Percentiles rank a stretch among this genome's conserved stretches.
These are phyloP conservation scores for Nycticryphes semicollaris DNA, from an alignment of 2,113 vertebrate genomes.

Conservation along the genomic window DNA sequence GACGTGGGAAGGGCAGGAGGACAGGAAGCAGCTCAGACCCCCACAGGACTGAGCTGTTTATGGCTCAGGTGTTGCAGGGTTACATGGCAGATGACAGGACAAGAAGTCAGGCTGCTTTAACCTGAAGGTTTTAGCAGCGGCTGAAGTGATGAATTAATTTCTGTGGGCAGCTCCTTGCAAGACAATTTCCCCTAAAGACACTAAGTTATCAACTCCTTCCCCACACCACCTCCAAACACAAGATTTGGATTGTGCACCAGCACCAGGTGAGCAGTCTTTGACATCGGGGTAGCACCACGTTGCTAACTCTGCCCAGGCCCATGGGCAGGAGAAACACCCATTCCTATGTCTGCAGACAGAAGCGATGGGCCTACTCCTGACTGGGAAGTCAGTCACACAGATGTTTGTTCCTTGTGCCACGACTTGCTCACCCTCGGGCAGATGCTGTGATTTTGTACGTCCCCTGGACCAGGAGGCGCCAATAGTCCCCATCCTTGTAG, in stretches of 20 bases:
- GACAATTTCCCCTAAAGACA: background rate
- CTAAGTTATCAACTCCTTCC: background rate
- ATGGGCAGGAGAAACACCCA: background rate
- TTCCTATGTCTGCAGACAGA: background rate
- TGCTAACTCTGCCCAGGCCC: background rate
- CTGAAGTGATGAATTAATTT: background rate
- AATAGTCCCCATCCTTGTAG: constrained; percentile 90
- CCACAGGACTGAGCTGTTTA: background rate
- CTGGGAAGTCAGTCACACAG: background rate
- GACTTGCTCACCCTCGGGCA: constrained; percentile 84
- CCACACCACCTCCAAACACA: background rate
- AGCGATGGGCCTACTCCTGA: background rate
- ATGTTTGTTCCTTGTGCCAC: background rate
- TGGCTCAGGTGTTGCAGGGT: background rate
- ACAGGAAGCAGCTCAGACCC: background rate
- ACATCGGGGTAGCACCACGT: background rate
- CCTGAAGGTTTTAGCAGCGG: background rate
- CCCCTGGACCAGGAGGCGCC: constrained; percentile 90
- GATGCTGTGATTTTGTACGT: constrained; percentile 87
- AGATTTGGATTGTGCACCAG: background rate
- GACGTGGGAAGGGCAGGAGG: background rate
- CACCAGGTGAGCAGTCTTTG: background rate
- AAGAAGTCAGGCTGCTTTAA: background rate
- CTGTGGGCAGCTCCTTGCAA: background rate
- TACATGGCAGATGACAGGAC: background rate